Evolutionary conservation across 2,113 vertebrate species (phyloP).

Genomic region (Dunckerocampus dactyliophorus): DNA sequence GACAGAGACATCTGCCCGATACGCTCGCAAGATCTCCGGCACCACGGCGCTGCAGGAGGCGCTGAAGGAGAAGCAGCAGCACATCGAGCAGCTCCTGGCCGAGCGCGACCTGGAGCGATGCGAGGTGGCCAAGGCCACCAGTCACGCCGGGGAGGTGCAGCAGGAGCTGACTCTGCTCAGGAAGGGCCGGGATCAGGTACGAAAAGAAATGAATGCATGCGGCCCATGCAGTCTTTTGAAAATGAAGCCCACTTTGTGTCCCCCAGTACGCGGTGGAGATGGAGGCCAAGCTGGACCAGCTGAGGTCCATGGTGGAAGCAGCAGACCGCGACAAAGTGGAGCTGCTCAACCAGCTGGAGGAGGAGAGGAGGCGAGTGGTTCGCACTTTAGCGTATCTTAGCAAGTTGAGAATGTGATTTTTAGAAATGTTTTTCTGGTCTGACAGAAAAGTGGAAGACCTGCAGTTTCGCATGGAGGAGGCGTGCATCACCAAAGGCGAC

Average conservation of each 20-base stretch:
- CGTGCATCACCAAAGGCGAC: slow-evolving; percentile 97
- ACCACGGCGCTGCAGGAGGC: slow-evolving; percentile 97
- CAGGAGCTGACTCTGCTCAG: slow-evolving; percentile 84
- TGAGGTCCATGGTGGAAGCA: slow-evolving; percentile 89
- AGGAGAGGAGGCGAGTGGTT: slow-evolving; percentile 87
- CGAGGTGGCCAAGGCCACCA: slow-evolving; percentile 94
- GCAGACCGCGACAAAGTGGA: slow-evolving; percentile 96
- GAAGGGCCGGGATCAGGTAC: slow-evolving; percentile 90
- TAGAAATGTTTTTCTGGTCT: background rate
- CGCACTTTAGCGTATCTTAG: background rate
- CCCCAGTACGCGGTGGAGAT: slow-evolving; percentile 75
- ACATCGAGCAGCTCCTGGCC: slow-evolving; percentile 95
- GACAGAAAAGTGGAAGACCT: slow-evolving; percentile 95
- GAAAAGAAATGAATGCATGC: slow-evolving; percentile 4
- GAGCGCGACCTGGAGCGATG: slow-evolving; percentile 92
- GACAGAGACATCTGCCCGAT: slow-evolving; percentile 95
- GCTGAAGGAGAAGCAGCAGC: slow-evolving; percentile 98
- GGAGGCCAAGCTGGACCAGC: slow-evolving; percentile 94
- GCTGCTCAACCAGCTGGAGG: slow-evolving; percentile 93
- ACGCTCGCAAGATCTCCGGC: slow-evolving; percentile 93
- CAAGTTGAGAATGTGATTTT: background rate
- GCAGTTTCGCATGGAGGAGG: slow-evolving; percentile 97
- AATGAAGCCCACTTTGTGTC: background rate
- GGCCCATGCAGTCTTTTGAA: background rate
- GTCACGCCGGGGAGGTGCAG: slow-evolving; percentile 91